phyloP scores from a whole-genome alignment of 1,140 invertebrate species.

The Polypedilum pembai region DNA sequence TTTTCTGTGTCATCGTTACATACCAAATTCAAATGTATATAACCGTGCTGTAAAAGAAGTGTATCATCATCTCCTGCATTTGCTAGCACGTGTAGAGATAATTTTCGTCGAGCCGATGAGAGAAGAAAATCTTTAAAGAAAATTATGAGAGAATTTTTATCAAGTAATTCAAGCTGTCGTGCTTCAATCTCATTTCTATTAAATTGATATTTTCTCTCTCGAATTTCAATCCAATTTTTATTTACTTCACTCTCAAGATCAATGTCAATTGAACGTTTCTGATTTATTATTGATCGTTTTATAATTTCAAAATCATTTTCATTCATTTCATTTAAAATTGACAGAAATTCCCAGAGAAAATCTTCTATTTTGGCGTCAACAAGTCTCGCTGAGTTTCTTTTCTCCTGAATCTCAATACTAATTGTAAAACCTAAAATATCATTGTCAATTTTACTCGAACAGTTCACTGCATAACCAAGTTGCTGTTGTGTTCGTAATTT shows the following conservation, averaged over 20 bases:
- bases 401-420: constrained; percentile 59
- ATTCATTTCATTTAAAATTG: neutral
- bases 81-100: constrained; percentile 55
- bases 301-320: neutral
- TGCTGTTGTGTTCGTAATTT: constrained; percentile 78
- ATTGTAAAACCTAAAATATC: constrained; percentile 61
- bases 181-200: constrained; percentile 39
- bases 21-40: neutral
- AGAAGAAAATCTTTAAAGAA: constrained; percentile 53
- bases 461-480: constrained; percentile 69
- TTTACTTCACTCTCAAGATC: constrained; percentile 8
- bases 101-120: constrained; percentile 53
- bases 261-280: constrained; percentile 6
- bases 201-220: neutral
- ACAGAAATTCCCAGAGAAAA: neutral
- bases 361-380: neutral
- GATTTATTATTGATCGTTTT: neutral
- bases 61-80: neutral
- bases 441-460: constrained; percentile 51
- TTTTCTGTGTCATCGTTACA: neutral
- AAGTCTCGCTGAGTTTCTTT: constrained; percentile 48
- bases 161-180: constrained; percentile 46
- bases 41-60: neutral
- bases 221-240: constrained; percentile 24
- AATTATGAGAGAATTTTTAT: constrained; percentile 48